Evolutionary conservation across 1,140 invertebrate species (phyloP).

Genomic region (Metaphire vulgaris): DNA sequence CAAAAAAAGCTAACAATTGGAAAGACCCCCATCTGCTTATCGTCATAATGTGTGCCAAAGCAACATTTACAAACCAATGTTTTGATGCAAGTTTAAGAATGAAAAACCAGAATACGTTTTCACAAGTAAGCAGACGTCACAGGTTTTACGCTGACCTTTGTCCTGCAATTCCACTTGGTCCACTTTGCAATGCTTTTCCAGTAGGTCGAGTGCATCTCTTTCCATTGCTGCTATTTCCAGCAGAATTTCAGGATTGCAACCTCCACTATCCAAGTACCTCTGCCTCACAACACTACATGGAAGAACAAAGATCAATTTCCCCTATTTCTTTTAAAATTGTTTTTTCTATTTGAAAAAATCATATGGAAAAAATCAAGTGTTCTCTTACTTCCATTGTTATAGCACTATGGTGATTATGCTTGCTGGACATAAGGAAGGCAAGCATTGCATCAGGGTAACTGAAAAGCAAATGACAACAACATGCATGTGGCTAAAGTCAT

Average conservation of each 20-base stretch:
- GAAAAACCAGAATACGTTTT: too few relatives aligned
- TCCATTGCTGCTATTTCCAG: not conserved
- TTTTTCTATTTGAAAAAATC: not conserved
- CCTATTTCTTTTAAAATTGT: not conserved
- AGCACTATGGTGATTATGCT: too few relatives aligned
- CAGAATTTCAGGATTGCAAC: not conserved
- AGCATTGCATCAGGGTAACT: too few relatives aligned
- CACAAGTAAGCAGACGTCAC: too few relatives aligned
- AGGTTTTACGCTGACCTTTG: not conserved
- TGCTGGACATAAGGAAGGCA: too few relatives aligned
- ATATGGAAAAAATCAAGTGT: not conserved
- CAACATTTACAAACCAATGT: too few relatives aligned
- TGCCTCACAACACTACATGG: not conserved
- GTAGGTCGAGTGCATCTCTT: not conserved
- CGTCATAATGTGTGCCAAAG: not conserved
- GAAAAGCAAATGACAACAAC: not conserved
- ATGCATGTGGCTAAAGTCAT: not conserved
- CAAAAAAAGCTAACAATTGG: not conserved
- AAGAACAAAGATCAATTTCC: not conserved
- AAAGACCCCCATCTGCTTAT: not conserved
- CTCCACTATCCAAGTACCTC: not conserved
- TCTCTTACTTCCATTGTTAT: not conserved
- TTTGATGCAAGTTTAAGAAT: too few relatives aligned
- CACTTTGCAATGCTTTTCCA: not conserved
- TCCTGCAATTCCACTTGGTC: not conserved